Base-by-base conservation (phyloP, 2,797 vertebrate genomes). In the Antrozous pallidus region DNA sequence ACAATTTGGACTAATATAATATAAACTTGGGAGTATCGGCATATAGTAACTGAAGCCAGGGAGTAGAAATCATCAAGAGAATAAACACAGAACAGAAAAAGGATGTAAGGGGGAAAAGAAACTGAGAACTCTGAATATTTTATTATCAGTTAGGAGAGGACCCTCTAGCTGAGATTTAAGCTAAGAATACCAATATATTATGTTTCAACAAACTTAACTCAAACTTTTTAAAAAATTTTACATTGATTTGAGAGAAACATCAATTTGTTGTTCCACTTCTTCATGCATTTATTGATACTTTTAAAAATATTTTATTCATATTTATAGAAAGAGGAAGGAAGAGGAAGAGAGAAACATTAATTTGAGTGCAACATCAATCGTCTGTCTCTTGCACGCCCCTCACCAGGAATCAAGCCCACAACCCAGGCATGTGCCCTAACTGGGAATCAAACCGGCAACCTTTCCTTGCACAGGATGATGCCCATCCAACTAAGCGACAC, bases 121-220 rank as follows among this genome's bases (percentile, higher is more conserved):
- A 54, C 24, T 69, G 65, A 58, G 58, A 36, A 47, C 12, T 33
- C n/a, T 6, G 28, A 31, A 4, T 81, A 28, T 38, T 77, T 82
- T 85, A 63, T 82, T 85, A 63, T 73, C 5, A 31, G 17, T 33
- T 26, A 63, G 36, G 61, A 58, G 63, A 91, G 69, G 54, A 89
- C 26, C 56, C 56, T 58, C 56, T 58, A 58, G 56, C 98, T 99
- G 98, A 99, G 98, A 98, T 99, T 99, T 99, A 99, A 98, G 98
- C 98, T 98, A 99, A 99, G 98, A 99, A 98, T 98, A 99, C 18
- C 98, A 98, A 97, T 99, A 98, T 98, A 98, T 98, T 96, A 98
- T 98, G 98, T 99, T 98, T 98, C 98, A 98, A 98, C 99, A 99
- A 99, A 98, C 98, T 98, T 97, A 49, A 75, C n/a, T 75, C 17